Percentiles rank a stretch among this genome's conserved stretches.
Conservation (phyloP, 2,888 invertebrate genomes). For the Agriopis leucophaearia region DNA sequence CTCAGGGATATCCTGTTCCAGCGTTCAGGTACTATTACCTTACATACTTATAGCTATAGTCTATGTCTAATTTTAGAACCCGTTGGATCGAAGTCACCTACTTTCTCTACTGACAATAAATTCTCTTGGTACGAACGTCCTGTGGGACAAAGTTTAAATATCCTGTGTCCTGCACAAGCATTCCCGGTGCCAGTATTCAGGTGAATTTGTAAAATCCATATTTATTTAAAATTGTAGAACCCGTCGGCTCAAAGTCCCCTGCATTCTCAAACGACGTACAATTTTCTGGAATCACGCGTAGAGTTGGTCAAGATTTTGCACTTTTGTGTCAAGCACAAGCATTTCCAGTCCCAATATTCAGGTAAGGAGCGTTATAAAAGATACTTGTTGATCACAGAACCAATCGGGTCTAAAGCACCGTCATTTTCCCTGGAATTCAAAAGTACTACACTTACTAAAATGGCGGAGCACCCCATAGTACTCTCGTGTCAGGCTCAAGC, state of each 20-base stretch:
- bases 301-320: slow-evolving; percentile 88
- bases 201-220: slow-evolving; percentile 75
- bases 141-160: slow-evolving; percentile 83
- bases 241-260: slow-evolving; percentile 90
- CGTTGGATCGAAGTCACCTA: slow-evolving; percentile 87
- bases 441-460: slow-evolving; percentile 87
- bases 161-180: slow-evolving; percentile 88
- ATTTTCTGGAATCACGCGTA: slow-evolving; percentile 89
- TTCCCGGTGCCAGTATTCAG: slow-evolving; percentile 90
- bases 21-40: slow-evolving; percentile 83
- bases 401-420: slow-evolving; percentile 87
- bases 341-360: slow-evolving; percentile 88
- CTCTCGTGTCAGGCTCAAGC: slow-evolving; percentile 90
- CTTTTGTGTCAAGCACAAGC: slow-evolving; percentile 92
- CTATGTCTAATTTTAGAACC: slow-evolving; percentile 81
- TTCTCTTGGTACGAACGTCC: slow-evolving; percentile 87
- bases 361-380: slow-evolving; percentile 62
- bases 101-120: slow-evolving; percentile 87
- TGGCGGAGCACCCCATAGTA: slow-evolving; percentile 82
- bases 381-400: slow-evolving; percentile 76
- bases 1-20: slow-evolving; percentile 90
- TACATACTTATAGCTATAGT: slow-evolving; percentile 31
- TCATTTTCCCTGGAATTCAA: slow-evolving; percentile 86
- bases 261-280: slow-evolving; percentile 90
- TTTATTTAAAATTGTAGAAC: slow-evolving; percentile 83